A percentile compares a stretch with the other conserved stretches of the same genome.
phyloP scores from a whole-genome alignment of 1,140 invertebrate genomes.

The Triops longicaudatus region DNA sequence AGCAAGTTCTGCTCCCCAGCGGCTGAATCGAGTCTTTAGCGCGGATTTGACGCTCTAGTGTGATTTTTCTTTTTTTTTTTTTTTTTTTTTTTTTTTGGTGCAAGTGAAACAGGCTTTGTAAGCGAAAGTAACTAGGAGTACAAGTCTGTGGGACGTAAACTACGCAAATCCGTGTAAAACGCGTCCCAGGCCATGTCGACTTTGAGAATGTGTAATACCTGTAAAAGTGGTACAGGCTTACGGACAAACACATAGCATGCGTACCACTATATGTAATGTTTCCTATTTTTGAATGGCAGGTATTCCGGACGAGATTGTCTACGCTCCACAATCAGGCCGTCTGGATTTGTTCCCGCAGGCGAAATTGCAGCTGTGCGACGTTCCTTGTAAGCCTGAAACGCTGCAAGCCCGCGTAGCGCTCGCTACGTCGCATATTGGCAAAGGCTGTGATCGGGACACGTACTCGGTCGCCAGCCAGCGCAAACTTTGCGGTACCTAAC shows the following conservation, averaged over 20 bases:
- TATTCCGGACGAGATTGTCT: constrained; percentile 81
- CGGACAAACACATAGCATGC: background rate
- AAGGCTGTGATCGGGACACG: constrained; percentile 85
- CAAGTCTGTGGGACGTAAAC: no score
- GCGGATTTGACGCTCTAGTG: no score
- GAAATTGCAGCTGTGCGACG: constrained; percentile 76
- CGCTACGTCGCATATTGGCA: constrained; percentile 73
- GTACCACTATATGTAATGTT: background rate
- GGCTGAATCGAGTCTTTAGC: no score
- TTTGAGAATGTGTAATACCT: no score
- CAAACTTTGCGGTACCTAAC: constrained; percentile 70
- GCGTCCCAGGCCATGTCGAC: no score
- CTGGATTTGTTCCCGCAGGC: constrained; percentile 74
- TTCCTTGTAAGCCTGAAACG: constrained; percentile 56
- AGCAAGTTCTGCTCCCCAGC: no score
- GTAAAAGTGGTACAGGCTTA: background rate
- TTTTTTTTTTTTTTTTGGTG: no score
- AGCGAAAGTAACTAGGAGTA: no score
- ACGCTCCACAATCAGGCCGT: constrained; percentile 70
- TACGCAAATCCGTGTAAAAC: no score
- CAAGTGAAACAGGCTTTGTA: no score
- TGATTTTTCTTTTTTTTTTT: no score
- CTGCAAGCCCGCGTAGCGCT: constrained; percentile 58
- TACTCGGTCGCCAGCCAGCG: constrained; percentile 76
- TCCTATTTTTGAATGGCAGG: constrained; percentile 48